phyloP scores from a whole-genome alignment of 2,888 invertebrate species.

The Chalcosyrphus nemorum region DNA sequence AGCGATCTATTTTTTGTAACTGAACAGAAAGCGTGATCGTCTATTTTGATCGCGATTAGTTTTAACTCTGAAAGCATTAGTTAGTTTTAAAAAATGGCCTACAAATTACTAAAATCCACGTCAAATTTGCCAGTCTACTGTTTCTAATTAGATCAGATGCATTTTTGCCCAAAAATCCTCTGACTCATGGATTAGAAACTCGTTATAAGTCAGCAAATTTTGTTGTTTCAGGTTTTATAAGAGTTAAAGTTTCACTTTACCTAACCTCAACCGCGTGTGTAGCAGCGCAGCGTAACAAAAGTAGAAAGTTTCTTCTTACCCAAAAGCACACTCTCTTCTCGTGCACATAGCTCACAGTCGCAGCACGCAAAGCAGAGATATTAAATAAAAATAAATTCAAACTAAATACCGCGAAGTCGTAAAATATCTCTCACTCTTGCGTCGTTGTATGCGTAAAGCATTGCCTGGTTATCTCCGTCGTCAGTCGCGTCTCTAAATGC shows the following conservation, averaged over 20 bases:
- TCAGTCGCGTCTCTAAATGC: constrained; percentile 58
- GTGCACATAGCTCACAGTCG: not conserved
- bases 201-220: too few species aligned
- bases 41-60: too few species aligned
- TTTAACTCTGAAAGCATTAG: too few species aligned
- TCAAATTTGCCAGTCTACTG: too few species aligned
- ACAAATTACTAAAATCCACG: too few species aligned
- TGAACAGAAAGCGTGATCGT: too few species aligned
- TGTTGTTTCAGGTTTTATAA: constrained; percentile 15
- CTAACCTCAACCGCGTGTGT: not conserved
- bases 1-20: too few species aligned
- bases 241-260: constrained; percentile 15
- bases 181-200: too few species aligned
- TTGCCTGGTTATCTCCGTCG: constrained; percentile 42
- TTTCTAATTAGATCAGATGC: too few species aligned
- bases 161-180: too few species aligned
- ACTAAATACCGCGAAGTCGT: constrained; percentile 58
- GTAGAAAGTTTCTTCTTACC: constrained; percentile 61
- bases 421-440: constrained; percentile 21
- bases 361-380: not conserved
- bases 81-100: too few species aligned
- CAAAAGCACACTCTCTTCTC: constrained; percentile 17
- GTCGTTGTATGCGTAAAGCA: constrained; percentile 10
- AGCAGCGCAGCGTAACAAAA: constrained; percentile 21
- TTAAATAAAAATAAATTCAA: constrained; percentile 64